Base-by-base conservation (phyloP, 37 sponge, comb jelly and placozoan genomes). In the Tethya wilhelma region DNA sequence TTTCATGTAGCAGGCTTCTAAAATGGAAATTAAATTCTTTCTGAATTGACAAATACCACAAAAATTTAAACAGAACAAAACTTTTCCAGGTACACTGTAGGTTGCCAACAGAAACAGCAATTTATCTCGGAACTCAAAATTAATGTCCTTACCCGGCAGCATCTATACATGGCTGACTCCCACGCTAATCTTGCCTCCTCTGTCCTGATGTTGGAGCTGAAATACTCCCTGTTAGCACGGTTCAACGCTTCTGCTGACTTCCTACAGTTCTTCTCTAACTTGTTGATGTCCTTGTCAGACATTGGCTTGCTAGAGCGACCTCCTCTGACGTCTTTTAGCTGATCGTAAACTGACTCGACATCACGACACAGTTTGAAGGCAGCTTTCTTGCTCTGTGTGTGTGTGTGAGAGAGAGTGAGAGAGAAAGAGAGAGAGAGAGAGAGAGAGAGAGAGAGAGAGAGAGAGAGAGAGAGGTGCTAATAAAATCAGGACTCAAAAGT, bases 161-260 rank as follows among this genome's bases (percentile, higher is more conserved):
- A 95, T 8, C 60, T 43, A 41, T 95, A 91, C 89, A 91, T 88
- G 34, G 89, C 73, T 0, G 89, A 45, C 69, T 95, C 95, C 95
- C 95, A 95, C 30, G 19, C 25, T 32, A 83, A 79, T 29, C 95
- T 46, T 4, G 92, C 62, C 40, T 91, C 89, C 45, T 95, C 95
- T 29, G 90, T 76, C 71, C 79, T 89, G 9, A 85, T 38, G 59
- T 89, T 89, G 25, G 75, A 72, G 33, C 90, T 91, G 44, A 49
- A 65, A 66, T 90, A 93, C 38, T 93, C 94, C 14, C 86, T 59
- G 41, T 93, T 91, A 44, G 77, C 62, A 73, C 84, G 87, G 37
- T 80, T 37, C 43, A 92, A 71, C 7, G 84, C 26, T 30, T 92
- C 92, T 69, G 87, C 92, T 36, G 79, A 31, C 74, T 87, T 92